Evolutionary conservation across 2,797 vertebrate genomes (phyloP), one percentile per base, ranked within the genome.

Genomic region (Aldrovandia affinis): DNA sequence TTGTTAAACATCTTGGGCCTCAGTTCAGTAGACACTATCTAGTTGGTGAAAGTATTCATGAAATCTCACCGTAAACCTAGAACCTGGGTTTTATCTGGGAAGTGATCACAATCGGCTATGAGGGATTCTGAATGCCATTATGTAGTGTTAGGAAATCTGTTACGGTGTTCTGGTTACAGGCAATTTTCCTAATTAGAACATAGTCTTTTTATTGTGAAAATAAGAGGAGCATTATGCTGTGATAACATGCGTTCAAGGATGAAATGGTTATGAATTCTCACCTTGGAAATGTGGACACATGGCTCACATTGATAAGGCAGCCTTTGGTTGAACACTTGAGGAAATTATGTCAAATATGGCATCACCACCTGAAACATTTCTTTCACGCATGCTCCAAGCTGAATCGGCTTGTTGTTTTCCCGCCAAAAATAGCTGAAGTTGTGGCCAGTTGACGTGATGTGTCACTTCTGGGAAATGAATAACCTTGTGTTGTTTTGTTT

Each of bases 391-490:
- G 22, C 30, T 30, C 33, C 10, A 3, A 33, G 28, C 30, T 33
- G 0, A 39, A 63, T 3, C 36, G 20, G 20, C 30, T 61, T 10
- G 50, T 61, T 10, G 50, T 81, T 82, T 55, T 80, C 18, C 52
- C 9, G 28, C 79, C 33, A 10, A 2, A 55, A 63, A 50, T 54
- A 79, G 44, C 7, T 30, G 78, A 30, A 79, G 42, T 30, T 79
- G 78, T 54, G 42, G 42, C 78, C 3, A 50, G 42, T 50, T 47
- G 1, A 77, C 14, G 22, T 52, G 47, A 10, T 28, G 77, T 18
- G 77, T 52, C 47, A 79, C 50, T 80, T 80, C n/a, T 78, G 28
- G 78, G 78, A 80, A 80, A 80, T 65, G 18, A 84, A 39, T 75
- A 59, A 42, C 42, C 54, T 77, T 30, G 22, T 57, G 18, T 57